phyloP scores from a whole-genome alignment of 2,888 invertebrate species.

The Scaptomyza tumidula region DNA sequence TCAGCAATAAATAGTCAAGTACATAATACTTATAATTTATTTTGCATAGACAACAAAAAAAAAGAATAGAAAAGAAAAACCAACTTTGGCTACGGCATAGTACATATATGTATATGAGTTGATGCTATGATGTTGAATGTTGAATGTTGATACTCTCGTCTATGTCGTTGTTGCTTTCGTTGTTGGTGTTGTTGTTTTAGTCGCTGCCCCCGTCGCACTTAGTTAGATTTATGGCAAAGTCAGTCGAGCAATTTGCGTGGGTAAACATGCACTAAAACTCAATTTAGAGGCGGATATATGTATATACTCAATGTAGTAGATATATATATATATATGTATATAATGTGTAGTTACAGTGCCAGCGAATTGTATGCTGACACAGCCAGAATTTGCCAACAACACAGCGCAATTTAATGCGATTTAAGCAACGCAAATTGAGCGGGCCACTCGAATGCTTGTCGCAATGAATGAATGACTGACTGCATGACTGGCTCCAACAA shows the following conservation, averaged over 20 bases:
- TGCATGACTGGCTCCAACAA: slow-evolving; percentile 30
- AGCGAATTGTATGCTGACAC: slow-evolving; percentile 48
- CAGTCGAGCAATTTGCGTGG: slow-evolving; percentile 83
- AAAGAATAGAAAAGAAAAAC: slow-evolving; percentile 42
- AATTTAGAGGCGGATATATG: slow-evolving; percentile 75
- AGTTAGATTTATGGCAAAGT: slow-evolving; percentile 78
- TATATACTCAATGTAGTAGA: slow-evolving; percentile 18
- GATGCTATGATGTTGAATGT: slow-evolving; percentile 22
- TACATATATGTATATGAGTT: slow-evolving; percentile 21
- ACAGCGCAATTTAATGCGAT: slow-evolving; percentile 76
- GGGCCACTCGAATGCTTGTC: slow-evolving; percentile 70
- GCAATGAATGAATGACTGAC: slow-evolving; percentile 44
- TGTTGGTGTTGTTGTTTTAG: slow-evolving; percentile 5
- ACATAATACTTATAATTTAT: slow-evolving; percentile 78
- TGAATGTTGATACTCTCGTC: slow-evolving; percentile 25
- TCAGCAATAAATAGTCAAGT: slow-evolving; percentile 78
- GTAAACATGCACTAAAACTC: slow-evolving; percentile 83
- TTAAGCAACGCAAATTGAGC: slow-evolving; percentile 79
- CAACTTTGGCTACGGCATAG: slow-evolving; percentile 41
- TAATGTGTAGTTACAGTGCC: slow-evolving; percentile 49
- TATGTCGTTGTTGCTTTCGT: slow-evolving; percentile 3
- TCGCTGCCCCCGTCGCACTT: slow-evolving; percentile 59
- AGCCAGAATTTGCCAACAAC: slow-evolving; percentile 8
- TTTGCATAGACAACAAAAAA: slow-evolving; percentile 57
- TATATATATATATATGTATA: slow-evolving; percentile 6